Conservation (phyloP, 2,888 invertebrate species). For the Troides oblongomaculatus region DNA sequence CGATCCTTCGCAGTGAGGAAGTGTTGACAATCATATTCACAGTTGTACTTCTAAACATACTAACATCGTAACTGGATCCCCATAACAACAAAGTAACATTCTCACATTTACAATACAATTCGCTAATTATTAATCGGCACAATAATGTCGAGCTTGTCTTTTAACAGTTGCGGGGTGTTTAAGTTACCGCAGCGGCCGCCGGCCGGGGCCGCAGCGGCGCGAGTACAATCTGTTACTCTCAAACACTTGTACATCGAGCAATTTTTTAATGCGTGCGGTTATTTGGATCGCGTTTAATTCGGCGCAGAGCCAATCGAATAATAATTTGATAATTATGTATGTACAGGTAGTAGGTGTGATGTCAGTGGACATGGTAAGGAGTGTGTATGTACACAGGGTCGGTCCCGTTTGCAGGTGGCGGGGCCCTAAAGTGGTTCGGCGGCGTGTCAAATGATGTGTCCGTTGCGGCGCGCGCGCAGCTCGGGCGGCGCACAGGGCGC, state of each 20-base stretch:
- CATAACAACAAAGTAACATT: too few relatives aligned
- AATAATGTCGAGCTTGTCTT: too few relatives aligned
- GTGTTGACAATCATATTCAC: too few relatives aligned
- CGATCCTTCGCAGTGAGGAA: too few relatives aligned
- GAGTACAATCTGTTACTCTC: too few relatives aligned
- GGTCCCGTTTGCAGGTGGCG: not conserved
- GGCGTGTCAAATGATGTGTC: constrained; percentile 24
- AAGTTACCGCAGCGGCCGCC: not conserved
- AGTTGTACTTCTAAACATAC: too few relatives aligned
- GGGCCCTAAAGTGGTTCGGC: constrained; percentile 5
- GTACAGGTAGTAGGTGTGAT: not conserved
- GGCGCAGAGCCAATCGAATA: not conserved
- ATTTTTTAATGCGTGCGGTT: too few relatives aligned
- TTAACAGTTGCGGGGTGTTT: too few relatives aligned
- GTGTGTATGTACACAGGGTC: constrained; percentile 5
- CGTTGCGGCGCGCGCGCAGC: constrained; percentile 20
- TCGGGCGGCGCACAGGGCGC: constrained; percentile 21
- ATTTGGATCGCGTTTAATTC: not conserved
- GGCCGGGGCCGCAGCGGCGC: not conserved
- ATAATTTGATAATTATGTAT: not conserved
- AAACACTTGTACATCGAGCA: too few relatives aligned
- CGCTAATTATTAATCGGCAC: too few relatives aligned
- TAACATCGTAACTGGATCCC: too few relatives aligned
- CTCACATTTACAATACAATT: too few relatives aligned
- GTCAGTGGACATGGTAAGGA: not conserved